Evolutionary conservation across 2,797 vertebrate species (phyloP), one percentile per base, ranked within the genome.

Genomic region (Bovichtus diacanthus): DNA sequence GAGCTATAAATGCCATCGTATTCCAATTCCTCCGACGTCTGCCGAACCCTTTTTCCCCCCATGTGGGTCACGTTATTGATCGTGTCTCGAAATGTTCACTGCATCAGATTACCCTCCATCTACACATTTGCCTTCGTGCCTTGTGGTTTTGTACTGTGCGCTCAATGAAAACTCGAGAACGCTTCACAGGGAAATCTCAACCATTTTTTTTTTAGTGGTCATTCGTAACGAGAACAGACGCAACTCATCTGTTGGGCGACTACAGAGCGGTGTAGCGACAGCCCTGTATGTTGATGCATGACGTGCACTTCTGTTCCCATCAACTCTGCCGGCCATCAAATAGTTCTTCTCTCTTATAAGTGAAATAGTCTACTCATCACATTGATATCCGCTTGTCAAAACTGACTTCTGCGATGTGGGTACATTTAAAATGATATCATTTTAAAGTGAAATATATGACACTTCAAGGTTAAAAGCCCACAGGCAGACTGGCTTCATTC

Each of bases 1-100:
- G 29, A 41, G 68, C 49, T 70, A 54, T 77, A 75, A 88, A 87
- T 73, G 60, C 47, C 69, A 76, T 49, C 9, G 3, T 18, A 80
- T 79, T 75, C 39, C 34, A 47, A n/a, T 18, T 1, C 56, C 31
- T 70, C 43, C 44, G 46, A 43, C 25, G 31, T 62, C 55, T 64
- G 44, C 47, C 41, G 2, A n/a, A 39, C 13, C 21, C 21, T 8
- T 16, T 34, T 10, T n/a, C n/a, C 23, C 27, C 54, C 47, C 41
- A 49, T 0, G 50, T 56, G 70, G 54, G 27, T 19, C 39, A 27
- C 44, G 18, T 18, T 77, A 83, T 82, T 44, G 81, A 85, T 85
- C 18, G 1, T 9, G 66, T 79, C 68, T 72, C 3, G 3, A 71
- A 39, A 61, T 6, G 31, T 53, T 49, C 70, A 43, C 70, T 63